Evolutionary conservation across 2,797 vertebrate genomes (phyloP), one percentile per base, ranked within the genome.

Genomic region (Eulemur albifrons): DNA sequence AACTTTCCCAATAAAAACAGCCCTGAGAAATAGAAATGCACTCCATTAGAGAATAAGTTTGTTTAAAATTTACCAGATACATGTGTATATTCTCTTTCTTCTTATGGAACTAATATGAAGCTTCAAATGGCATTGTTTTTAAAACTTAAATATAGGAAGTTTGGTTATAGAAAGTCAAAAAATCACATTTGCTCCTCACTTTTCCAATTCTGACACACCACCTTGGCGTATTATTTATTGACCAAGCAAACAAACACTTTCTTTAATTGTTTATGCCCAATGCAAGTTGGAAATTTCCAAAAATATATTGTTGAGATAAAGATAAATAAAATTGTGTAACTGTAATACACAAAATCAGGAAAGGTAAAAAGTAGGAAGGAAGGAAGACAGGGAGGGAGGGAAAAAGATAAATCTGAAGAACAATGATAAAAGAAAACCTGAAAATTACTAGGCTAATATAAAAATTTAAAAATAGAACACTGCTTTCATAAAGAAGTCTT

Each of bases 291-390:
- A 90, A 92, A 96, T 95, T 45, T 94, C 14, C 4, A 84, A 0
- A 3, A 38, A 2, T 45, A 59, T 97, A 32, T 20, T 88, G 15
- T 32, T 96, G 15, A 72, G 43, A 90, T 90, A 79, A 69, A 72
- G 43, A 90, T 90, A 79, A 69, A 32, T 94, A 79, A 97, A 97
- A 93, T 9, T 13, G 9, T 38, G 80, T 90, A 92, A 21, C 27
- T 96, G 2, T 23, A 57, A 93, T 50, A 65, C 25, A 95, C 63
- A 90, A 61, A 85, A 40, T 57, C 32, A 79, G 9, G 6, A 89
- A 81, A 32, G 2, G 7, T 4, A 3, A 65, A 6, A 75, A 9
- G 38, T 9, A 30, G 3, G 21, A 4, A n/a, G 3, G 2, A 7
- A 4, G 43, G 5, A 57, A 11, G 0, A 5, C 59, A 18, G 5